Evolutionary conservation across 2,797 vertebrate genomes (phyloP).

Genomic region (Todus mexicanus): DNA sequence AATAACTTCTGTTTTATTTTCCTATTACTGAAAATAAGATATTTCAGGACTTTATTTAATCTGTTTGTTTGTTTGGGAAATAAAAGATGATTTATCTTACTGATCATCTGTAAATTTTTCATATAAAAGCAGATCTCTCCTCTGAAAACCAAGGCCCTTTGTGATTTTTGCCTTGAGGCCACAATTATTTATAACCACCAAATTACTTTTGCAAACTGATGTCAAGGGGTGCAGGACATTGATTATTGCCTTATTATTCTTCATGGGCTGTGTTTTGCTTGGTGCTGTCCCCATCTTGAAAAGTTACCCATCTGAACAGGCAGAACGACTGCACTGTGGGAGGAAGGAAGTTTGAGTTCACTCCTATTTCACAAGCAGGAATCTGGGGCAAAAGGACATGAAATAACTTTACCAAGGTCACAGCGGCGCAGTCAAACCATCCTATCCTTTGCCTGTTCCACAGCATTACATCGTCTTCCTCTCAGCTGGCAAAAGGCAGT

Average conservation of each 20-base stretch:
- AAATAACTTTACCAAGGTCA: background rate
- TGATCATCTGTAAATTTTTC: background rate
- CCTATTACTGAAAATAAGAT: background rate
- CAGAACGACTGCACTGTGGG: background rate
- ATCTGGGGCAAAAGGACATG: background rate
- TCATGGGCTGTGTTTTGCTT: background rate
- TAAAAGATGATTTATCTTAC: background rate
- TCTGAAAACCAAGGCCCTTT: background rate
- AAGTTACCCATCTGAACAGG: background rate
- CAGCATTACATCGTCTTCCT: background rate
- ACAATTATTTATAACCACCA: background rate
- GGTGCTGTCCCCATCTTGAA: background rate
- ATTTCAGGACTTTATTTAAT: background rate
- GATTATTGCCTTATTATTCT: background rate
- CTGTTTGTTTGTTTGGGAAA: background rate
- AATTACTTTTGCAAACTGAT: background rate
- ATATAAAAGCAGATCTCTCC: background rate
- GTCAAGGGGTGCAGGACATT: background rate
- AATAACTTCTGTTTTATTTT: background rate
- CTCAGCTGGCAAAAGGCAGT: background rate
- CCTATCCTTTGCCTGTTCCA: background rate
- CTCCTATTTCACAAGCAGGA: background rate
- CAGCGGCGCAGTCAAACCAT: background rate
- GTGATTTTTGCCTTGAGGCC: background rate
- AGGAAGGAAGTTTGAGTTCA: background rate